phyloP scores from a whole-genome alignment of 2,888 invertebrate species.

The Spodoptera exigua region DNA sequence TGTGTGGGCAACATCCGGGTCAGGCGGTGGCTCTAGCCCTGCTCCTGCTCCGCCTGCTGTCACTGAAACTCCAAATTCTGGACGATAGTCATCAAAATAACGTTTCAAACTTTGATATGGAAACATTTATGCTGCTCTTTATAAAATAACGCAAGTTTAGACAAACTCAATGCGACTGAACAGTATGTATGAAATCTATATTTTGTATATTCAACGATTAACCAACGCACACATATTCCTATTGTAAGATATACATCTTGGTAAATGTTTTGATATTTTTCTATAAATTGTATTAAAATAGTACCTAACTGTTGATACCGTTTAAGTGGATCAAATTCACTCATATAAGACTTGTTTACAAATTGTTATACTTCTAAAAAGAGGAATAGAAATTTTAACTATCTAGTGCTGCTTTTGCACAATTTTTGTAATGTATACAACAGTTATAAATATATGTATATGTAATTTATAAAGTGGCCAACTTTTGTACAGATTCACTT shows the following conservation, averaged over 20 bases:
- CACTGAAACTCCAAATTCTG: conserved; percentile 63
- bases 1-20: conserved; percentile 87
- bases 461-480: conserved; percentile 65
- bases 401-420: conserved; percentile 46
- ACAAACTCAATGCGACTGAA: conserved; percentile 67
- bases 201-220: conserved; percentile 62
- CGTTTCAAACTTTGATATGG: conserved; percentile 54
- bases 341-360: conserved; percentile 61
- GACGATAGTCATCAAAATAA: conserved; percentile 69
- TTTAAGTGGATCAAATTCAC: conserved; percentile 58
- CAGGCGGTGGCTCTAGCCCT: conserved; percentile 41
- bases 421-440: conserved; percentile 59
- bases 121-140: conserved; percentile 57
- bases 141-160: conserved; percentile 41
- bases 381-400: conserved; percentile 27
- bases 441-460: conserved; percentile 33
- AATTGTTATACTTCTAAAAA: conserved; percentile 51
- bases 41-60: conserved; percentile 54
- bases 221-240: conserved; percentile 58
- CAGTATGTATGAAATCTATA: conserved; percentile 58
- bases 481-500: conserved; percentile 67
- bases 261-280: conserved; percentile 58
- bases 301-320: conserved; percentile 43
- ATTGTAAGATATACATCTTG: conserved; percentile 38
- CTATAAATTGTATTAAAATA: conserved; percentile 56